Evolutionary conservation across 1,140 invertebrate species (phyloP), one percentile per base, ranked within the genome.

Genomic region (Metopolophium dirhodum): DNA sequence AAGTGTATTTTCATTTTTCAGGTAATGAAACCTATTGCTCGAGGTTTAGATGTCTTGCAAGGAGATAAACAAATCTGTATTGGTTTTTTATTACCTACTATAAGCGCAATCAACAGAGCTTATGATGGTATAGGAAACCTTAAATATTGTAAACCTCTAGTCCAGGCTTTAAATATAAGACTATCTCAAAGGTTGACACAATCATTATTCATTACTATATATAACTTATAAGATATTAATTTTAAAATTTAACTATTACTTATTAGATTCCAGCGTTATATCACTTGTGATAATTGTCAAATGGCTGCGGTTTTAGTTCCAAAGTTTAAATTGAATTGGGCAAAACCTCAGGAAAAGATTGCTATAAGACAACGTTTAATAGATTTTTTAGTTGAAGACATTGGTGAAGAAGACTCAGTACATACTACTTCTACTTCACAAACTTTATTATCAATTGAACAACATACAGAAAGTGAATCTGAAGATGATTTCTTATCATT

Each of bases 271-370:
- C 82, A 85, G 1, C 82, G 37, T 22, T 85, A 85, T 85, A 85
- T 85, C 20, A 85, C 82, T 85, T 85, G 82, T 85, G 14, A 85
- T n/a, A 85, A 85, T 20, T 85, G 82, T 85, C 82, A 85, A 85
- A 41, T 85, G n/a, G n/a, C 82, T n/a, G 82, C 22, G 7, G n/a
- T n/a, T 85, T 85, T 85, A 85, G 82, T 35, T 22, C 82, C 82
- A 85, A 85, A 85, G 2, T 85, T 85, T 54, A 54, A 54, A 54
- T 54, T 54, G 51, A 57, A 57, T 57, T 23, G 54, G 22, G 23
- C 54, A 23, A 85, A 85, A 45, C 37, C 83, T 37, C 7, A 18
- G 22, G 37, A 85, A 37, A 85, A 37, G 18, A 45, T 85, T 18
- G 35, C 41, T 37, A 45, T 45, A 41, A 85, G 83, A 7, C 83